These are phyloP conservation scores for Enteromius viviparus DNA, from an alignment of 2,797 vertebrate species.

Conservation along the genomic window DNA sequence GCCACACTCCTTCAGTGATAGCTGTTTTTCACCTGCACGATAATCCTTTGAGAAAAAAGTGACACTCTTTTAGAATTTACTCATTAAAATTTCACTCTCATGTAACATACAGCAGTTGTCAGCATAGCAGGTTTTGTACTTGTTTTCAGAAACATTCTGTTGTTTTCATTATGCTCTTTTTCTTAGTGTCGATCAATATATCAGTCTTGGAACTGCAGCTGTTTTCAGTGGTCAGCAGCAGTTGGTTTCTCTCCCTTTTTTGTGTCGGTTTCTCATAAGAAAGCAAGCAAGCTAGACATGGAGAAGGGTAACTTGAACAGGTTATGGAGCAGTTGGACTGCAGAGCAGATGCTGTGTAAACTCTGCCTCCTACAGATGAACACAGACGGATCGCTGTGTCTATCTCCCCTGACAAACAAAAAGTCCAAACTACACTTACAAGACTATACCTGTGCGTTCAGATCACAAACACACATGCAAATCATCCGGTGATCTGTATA, in stretches of 20 bases:
- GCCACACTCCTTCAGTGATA: not conserved
- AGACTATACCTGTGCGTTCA: not conserved
- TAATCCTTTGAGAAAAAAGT: not conserved
- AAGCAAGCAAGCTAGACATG: constrained; percentile 40
- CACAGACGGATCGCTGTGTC: not conserved
- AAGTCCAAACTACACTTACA: not conserved
- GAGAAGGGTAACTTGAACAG: constrained; percentile 45
- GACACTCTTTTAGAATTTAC: not conserved
- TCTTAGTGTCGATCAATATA: not conserved
- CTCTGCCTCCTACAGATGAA: constrained; percentile 32
- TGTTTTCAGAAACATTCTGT: not conserved
- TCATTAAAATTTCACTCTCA: not conserved
- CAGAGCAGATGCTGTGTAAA: constrained; percentile 45
- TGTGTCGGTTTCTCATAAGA: constrained; percentile 1
- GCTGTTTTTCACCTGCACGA: not conserved
- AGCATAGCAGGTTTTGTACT: not conserved
- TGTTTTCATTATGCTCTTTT: constrained; percentile 6
- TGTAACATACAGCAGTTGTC: constrained; percentile 1
- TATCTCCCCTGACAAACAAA: not conserved
- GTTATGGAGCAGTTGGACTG: constrained; percentile 49
- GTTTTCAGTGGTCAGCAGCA: constrained; percentile 12
- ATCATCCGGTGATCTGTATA: not conserved
- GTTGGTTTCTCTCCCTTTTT: not conserved
- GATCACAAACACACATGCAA: not conserved
- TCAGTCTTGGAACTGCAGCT: not conserved